These are phyloP conservation scores for Heteractis magnifica DNA, from an alignment of 92 coral and sea anemone species.

Conservation along the genomic window DNA sequence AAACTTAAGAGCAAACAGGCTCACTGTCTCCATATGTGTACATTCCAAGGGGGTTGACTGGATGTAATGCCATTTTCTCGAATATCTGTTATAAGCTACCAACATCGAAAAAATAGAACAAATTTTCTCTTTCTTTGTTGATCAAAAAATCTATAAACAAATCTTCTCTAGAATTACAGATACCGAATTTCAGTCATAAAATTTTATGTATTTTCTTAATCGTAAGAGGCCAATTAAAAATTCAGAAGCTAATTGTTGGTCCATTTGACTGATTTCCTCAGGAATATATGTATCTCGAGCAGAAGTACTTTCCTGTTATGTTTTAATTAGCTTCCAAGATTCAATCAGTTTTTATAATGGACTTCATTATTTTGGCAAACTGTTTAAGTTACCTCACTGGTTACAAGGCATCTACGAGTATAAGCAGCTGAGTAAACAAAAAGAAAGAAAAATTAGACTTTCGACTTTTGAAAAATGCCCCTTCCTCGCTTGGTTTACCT, in stretches of 20 bases:
- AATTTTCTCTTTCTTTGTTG: not conserved
- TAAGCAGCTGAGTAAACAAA: constrained; percentile 1
- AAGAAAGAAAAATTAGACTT: not conserved
- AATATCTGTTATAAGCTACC: constrained; percentile 1
- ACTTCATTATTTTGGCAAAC: constrained; percentile 21
- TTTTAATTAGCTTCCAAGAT: constrained; percentile 35
- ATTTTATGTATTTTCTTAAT: constrained; percentile 7
- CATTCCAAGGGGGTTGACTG: constrained; percentile 27
- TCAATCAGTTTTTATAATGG: constrained; percentile 36
- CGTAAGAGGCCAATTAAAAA: constrained; percentile 28
- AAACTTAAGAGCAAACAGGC: constrained; percentile 42
- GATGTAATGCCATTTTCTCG: constrained; percentile 14
- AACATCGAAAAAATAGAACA: not conserved
- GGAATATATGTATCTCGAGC: constrained; percentile 17
- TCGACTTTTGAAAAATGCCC: not conserved
- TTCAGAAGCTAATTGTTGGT: constrained; percentile 33
- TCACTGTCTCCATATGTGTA: constrained; percentile 42
- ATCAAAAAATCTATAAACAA: not conserved
- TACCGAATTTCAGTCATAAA: constrained; percentile 1
- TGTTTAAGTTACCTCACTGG: constrained; percentile 11
- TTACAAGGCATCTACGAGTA: not conserved
- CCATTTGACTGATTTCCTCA: constrained; percentile 18
- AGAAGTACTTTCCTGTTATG: constrained; percentile 32
- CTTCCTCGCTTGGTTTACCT: not conserved
- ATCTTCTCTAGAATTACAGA: not conserved